These are phyloP conservation scores for Hypomecis punctinalis DNA, from an alignment of 2,888 invertebrate species.

Conservation along the genomic window DNA sequence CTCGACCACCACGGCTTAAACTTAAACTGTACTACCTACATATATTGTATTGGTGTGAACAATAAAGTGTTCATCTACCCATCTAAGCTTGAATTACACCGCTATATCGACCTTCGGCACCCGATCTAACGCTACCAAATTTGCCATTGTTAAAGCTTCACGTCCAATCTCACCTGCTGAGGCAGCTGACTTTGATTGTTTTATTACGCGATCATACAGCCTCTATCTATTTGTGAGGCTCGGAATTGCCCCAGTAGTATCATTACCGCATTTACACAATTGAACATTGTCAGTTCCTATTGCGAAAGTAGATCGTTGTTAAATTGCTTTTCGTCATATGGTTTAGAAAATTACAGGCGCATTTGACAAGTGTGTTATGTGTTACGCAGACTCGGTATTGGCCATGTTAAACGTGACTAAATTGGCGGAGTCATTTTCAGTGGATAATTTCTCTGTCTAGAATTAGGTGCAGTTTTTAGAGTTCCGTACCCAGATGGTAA, in stretches of 20 bases:
- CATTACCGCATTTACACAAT: conserved; percentile 77
- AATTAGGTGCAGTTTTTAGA: conserved; percentile 16
- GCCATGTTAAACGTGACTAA: conserved; percentile 30
- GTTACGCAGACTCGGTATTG: conserved; percentile 39
- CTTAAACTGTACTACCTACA: too few species aligned
- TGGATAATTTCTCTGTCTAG: conserved; percentile 10
- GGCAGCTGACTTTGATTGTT: conserved; percentile 49
- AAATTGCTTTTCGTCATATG: conserved; percentile 79
- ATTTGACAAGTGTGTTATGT: conserved; percentile 60
- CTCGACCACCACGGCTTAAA: too few species aligned
- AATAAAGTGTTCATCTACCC: not conserved
- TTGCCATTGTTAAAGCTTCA: conserved; percentile 36
- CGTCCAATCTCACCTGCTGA: conserved; percentile 39
- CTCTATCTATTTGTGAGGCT: conserved; percentile 51
- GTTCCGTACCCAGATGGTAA: too few species aligned
- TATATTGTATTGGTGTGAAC: too few species aligned
- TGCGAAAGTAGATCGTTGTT: conserved; percentile 74
- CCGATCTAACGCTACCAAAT: conserved; percentile 25
- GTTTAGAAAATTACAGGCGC: conserved; percentile 63
- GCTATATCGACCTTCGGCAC: conserved; percentile 31
- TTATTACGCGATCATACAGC: conserved; percentile 50
- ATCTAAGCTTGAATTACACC: conserved; percentile 16
- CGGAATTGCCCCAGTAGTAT: conserved; percentile 61
- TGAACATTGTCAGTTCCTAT: conserved; percentile 72
- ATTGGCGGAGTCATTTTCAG: conserved; percentile 39